A percentile compares a stretch with the other conserved stretches of the same genome.
Conservation (phyloP, 2,797 vertebrate genomes). For the Hyperoplus lanceolatus region DNA sequence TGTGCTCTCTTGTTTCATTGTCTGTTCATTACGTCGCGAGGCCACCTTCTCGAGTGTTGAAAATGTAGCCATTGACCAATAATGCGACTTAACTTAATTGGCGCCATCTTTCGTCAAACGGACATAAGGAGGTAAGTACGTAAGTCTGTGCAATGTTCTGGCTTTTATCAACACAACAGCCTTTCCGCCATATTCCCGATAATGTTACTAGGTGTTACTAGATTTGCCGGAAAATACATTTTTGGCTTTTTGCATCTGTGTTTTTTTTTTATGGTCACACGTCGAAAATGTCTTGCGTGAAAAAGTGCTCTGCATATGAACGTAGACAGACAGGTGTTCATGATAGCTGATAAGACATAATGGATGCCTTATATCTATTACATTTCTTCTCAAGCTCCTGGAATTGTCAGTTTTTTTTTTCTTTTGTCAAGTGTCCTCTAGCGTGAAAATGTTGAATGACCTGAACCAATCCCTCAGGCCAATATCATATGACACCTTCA, state of each 20-base stretch:
- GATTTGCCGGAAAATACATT: no score
- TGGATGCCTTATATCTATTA: slow-evolving; percentile 19
- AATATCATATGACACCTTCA: slow-evolving; percentile 32
- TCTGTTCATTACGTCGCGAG: no score
- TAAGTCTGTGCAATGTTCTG: no score
- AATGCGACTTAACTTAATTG: no score
- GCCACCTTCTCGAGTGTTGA: no score
- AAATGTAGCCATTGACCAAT: no score
- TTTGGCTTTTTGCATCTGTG: background rate
- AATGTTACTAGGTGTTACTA: no score
- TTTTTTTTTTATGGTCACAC: slow-evolving; percentile 3
- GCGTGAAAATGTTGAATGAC: slow-evolving; percentile 18
- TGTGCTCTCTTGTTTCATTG: no score
- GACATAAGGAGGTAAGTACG: no score
- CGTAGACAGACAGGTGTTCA: background rate
- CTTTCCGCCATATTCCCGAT: no score
- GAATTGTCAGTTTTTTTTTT: slow-evolving; percentile 1
- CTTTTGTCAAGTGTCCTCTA: slow-evolving; percentile 13
- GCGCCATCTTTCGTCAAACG: no score
- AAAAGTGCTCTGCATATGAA: background rate
- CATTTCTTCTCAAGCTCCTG: slow-evolving; percentile 14
- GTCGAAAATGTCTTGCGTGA: background rate
- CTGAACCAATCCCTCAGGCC: slow-evolving; percentile 20
- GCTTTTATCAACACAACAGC: no score
- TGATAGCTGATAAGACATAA: background rate